Percentiles rank a stretch among this genome's conserved stretches.
Evolutionary conservation across 2,888 invertebrate species (phyloP).

Genomic region (Drosophila recens): DNA sequence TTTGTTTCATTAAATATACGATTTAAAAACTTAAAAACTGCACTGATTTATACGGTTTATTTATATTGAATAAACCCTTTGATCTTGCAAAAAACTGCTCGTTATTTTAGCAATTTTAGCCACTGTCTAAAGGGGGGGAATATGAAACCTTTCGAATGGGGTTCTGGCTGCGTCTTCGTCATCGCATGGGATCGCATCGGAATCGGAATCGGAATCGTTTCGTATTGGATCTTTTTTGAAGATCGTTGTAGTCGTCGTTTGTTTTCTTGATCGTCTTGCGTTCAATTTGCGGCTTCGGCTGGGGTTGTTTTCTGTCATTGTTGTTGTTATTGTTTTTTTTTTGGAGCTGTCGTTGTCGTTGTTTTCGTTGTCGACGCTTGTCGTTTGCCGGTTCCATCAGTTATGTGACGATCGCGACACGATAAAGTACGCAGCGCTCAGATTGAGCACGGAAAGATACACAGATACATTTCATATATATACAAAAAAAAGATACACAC

Average conservation of each 20-base stretch:
- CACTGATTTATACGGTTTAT: too few species aligned
- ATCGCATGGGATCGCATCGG: neutral
- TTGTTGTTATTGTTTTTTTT: conserved; percentile 32
- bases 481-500: neutral
- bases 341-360: conserved; percentile 39
- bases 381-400: conserved; percentile 72
- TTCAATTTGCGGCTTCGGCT: conserved; percentile 40
- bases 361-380: conserved; percentile 35
- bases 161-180: conserved; percentile 4
- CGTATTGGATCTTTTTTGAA: conserved; percentile 10
- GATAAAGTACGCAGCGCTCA: conserved; percentile 63
- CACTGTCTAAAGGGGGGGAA: neutral
- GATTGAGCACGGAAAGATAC: conserved; percentile 5
- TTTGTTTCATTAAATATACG: too few species aligned
- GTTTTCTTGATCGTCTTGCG: conserved; percentile 16
- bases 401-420: conserved; percentile 80
- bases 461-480: conserved; percentile 3
- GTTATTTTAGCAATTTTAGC: neutral
- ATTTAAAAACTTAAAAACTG: too few species aligned
- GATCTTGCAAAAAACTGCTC: too few species aligned
- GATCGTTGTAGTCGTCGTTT: conserved; percentile 5
- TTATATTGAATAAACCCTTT: too few species aligned
- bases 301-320: conserved; percentile 46
- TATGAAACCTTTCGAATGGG: neutral
- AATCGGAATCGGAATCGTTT: neutral